These are phyloP conservation scores for Danaus chrysippus DNA, from an alignment of 2,888 invertebrate genomes.

Conservation along the genomic window DNA sequence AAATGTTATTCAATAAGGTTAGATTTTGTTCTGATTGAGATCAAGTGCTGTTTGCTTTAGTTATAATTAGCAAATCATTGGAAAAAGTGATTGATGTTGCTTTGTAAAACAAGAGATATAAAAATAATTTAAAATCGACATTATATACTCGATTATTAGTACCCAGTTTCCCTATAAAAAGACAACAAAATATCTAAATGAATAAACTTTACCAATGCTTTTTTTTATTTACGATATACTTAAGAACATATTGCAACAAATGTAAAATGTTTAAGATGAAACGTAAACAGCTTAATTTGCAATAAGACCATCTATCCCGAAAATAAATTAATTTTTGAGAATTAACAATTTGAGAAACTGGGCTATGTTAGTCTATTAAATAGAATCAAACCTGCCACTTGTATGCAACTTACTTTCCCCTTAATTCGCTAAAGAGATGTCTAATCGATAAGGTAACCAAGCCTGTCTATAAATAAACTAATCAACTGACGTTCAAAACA, in stretches of 20 bases:
- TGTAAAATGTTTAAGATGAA: no score
- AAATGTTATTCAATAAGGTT: no score
- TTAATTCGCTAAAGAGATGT: not conserved
- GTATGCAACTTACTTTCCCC: not conserved
- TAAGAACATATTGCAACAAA: no score
- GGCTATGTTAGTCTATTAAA: not conserved
- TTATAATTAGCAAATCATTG: not conserved
- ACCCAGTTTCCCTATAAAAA: conserved; percentile 5
- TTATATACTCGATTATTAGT: conserved; percentile 7
- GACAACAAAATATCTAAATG: not conserved
- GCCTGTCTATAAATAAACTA: no score
- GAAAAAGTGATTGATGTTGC: conserved; percentile 12
- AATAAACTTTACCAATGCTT: not conserved
- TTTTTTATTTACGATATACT: no score
- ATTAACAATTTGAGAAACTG: not conserved
- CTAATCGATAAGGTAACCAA: not conserved
- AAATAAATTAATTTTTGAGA: no score
- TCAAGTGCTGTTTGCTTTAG: not conserved
- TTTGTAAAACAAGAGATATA: conserved; percentile 7
- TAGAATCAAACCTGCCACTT: not conserved
- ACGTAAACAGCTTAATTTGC: no score
- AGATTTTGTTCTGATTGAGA: no score
- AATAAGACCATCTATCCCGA: no score
- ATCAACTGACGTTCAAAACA: no score
- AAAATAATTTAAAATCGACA: conserved; percentile 5